Percentiles rank a stretch among this genome's conserved stretches.
phyloP scores from a whole-genome alignment of 2,113 vertebrate genomes.

The Mormoops blainvillei region DNA sequence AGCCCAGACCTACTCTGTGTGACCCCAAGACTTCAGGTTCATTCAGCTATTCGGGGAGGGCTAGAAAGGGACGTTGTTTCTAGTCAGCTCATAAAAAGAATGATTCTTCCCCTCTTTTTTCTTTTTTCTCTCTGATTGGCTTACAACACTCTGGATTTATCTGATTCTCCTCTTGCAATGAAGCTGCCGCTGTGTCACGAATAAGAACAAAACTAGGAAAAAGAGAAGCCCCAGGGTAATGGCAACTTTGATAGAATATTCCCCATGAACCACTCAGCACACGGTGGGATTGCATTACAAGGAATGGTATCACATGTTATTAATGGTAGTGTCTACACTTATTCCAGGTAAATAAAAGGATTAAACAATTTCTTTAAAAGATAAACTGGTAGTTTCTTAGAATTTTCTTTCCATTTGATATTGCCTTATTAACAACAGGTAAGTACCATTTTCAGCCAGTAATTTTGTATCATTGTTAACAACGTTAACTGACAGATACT shows the following conservation, averaged over 20 bases:
- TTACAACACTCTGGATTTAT: neutral
- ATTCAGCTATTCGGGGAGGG: neutral
- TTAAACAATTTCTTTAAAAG: neutral
- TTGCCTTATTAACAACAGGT: neutral
- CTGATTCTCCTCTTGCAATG: neutral
- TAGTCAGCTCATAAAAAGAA: neutral
- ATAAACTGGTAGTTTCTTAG: neutral
- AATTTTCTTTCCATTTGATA: conserved; percentile 1
- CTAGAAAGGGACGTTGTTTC: neutral
- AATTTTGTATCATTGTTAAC: conserved; percentile 4
- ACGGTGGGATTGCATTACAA: neutral
- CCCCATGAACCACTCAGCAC: neutral
- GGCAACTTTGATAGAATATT: neutral
- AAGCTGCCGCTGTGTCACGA: neutral
- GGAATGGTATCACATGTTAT: neutral
- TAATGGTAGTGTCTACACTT: neutral
- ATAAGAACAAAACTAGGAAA: neutral
- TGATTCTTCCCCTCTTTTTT: neutral
- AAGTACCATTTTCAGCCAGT: neutral
- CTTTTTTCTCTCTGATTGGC: neutral
- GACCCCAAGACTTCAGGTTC: neutral
- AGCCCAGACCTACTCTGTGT: neutral
- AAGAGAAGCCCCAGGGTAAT: neutral
- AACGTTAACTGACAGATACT: neutral
- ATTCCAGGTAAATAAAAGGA: neutral